Evolutionary conservation across 2,797 vertebrate species (phyloP).

Genomic region (Erethizon dorsatum): DNA sequence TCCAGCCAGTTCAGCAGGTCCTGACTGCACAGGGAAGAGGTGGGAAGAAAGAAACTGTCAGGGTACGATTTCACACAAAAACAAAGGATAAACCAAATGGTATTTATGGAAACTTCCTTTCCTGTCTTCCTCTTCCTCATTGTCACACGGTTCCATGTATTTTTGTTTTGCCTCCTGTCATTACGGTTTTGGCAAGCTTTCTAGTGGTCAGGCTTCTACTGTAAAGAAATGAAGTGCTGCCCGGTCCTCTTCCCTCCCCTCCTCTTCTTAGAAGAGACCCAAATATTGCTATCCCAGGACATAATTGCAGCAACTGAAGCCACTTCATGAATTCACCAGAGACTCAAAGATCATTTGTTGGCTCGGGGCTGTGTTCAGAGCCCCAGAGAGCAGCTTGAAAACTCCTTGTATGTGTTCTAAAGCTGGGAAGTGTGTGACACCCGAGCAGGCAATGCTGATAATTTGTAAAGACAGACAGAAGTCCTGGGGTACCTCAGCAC

Average conservation of each 20-base stretch:
- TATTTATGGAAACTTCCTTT: constrained; percentile 74
- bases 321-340: constrained; percentile 37
- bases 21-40: constrained; percentile 67
- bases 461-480: not conserved
- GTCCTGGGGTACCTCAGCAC: constrained; percentile 59
- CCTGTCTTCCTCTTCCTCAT: constrained; percentile 41
- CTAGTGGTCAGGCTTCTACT: constrained; percentile 10
- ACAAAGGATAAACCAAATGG: constrained; percentile 75
- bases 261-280: not conserved
- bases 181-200: constrained; percentile 16
- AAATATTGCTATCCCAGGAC: constrained; percentile 62
- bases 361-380: constrained; percentile 62
- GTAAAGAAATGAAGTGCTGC: constrained; percentile 7
- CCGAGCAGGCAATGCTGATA: not conserved
- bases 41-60: constrained; percentile 48
- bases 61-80: constrained; percentile 19
- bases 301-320: constrained; percentile 8
- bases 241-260: constrained; percentile 20
- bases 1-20: constrained; percentile 77
- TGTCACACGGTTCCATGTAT: not conserved
- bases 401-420: constrained; percentile 1
- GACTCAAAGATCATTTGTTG: not conserved
- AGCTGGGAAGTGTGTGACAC: not conserved
- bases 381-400: constrained; percentile 60
- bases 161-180: constrained; percentile 13